A percentile compares a stretch with the other conserved stretches of the same genome.
These are phyloP conservation scores for Polietes domitor DNA, from an alignment of 2,888 invertebrate species.

Conservation along the genomic window DNA sequence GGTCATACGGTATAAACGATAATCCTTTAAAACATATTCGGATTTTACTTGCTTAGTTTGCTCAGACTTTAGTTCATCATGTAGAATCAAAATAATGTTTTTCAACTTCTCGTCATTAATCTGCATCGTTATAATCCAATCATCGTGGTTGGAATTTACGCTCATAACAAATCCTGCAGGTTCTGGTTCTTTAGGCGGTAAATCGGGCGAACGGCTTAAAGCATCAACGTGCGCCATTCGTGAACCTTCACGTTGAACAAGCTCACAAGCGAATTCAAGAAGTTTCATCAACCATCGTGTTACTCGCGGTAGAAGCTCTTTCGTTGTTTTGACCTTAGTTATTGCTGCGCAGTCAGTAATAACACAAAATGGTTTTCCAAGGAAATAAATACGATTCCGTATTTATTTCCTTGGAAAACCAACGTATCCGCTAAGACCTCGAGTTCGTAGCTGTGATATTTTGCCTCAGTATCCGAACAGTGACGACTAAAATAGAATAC, in stretches of 20 bases:
- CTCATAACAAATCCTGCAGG: not conserved
- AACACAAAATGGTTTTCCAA: constrained; percentile 9
- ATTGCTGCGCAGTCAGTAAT: constrained; percentile 31
- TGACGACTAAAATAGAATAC: constrained; percentile 35
- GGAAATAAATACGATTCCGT: constrained; percentile 40
- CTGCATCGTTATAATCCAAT: constrained; percentile 7
- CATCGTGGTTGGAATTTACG: not conserved
- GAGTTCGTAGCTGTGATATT: constrained; percentile 41
- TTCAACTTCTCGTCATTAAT: constrained; percentile 28
- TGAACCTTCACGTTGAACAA: not conserved
- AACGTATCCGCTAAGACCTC: constrained; percentile 40
- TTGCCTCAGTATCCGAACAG: constrained; percentile 26
- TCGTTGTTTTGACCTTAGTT: not conserved
- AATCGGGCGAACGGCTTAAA: not conserved
- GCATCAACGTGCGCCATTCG: constrained; percentile 25
- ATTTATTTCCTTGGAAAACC: too few species aligned
- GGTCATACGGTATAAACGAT: not conserved
- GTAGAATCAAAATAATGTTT: not conserved
- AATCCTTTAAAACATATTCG: too few species aligned
- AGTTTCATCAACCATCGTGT: constrained; percentile 17
- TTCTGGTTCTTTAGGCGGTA: not conserved
- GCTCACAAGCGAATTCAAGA: constrained; percentile 14
- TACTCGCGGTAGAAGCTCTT: not conserved
- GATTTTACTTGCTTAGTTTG: too few species aligned
- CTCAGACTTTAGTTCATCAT: too few species aligned